Conservation (phyloP, 2,113 vertebrate species). For the Catharus bicknelli region DNA sequence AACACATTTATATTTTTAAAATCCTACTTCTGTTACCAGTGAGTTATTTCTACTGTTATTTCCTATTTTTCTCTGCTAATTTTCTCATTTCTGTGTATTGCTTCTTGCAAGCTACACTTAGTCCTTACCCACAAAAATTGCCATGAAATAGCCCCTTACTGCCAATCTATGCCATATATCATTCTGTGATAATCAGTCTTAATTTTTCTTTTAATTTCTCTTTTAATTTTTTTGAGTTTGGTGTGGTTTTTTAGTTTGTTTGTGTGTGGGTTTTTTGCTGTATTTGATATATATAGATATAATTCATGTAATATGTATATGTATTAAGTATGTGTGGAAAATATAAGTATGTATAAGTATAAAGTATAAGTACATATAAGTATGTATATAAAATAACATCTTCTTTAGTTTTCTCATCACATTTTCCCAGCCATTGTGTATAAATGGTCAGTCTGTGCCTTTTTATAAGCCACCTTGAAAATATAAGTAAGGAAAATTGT, state of each 20-base stretch:
- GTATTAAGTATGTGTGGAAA: not conserved
- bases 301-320: not conserved
- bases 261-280: fast-evolving
- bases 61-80: not conserved
- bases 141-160: not conserved
- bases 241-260: fast-evolving
- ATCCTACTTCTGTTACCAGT: not conserved
- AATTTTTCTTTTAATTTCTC: not conserved
- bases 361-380: too few relatives aligned
- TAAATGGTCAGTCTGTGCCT: not conserved
- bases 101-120: not conserved
- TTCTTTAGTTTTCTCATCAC: not conserved
- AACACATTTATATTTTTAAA: not conserved
- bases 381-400: not conserved
- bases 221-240: not conserved
- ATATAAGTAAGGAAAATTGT: not conserved
- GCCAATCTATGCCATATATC: not conserved
- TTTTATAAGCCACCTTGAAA: not conserved
- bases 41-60: not conserved
- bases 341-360: too few relatives aligned
- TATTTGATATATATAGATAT: not conserved
- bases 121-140: not conserved
- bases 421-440: not conserved
- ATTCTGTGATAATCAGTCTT: not conserved
- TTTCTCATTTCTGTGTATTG: not conserved